Conservation (phyloP, 2,797 vertebrate genomes). For the Apodemus agrarius region DNA sequence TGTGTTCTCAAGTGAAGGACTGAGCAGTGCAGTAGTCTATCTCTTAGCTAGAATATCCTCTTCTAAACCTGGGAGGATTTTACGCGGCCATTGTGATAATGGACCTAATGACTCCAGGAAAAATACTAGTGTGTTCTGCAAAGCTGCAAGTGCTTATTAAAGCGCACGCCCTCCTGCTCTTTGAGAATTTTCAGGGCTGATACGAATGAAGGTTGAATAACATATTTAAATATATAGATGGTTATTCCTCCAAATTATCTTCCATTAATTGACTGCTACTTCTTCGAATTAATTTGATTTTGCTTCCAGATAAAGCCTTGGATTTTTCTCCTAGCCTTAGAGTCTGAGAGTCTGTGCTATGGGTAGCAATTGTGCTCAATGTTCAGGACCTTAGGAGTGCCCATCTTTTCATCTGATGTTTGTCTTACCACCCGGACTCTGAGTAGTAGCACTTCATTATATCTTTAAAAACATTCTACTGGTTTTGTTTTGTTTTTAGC, state of each 20-base stretch:
- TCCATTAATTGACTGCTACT: slow-evolving; percentile 3
- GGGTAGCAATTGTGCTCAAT: not conserved
- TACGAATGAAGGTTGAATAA: slow-evolving; percentile 1
- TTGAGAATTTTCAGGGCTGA: not conserved
- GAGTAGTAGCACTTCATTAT: not conserved
- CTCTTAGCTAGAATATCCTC: not conserved
- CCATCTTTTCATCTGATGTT: not conserved
- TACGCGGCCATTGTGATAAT: not conserved
- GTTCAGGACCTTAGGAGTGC: not conserved
- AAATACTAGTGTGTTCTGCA: not conserved
- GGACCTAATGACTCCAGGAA: not conserved
- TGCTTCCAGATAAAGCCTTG: not conserved
- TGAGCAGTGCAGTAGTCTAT: not conserved
- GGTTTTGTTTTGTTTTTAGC: not conserved
- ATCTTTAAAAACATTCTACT: not conserved
- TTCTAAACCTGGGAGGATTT: not conserved
- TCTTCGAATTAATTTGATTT: slow-evolving; percentile 44
- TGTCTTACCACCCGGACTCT: not conserved
- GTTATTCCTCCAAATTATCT: not conserved
- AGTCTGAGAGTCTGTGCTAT: not conserved
- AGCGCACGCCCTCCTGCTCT: not conserved
- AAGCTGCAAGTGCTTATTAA: slow-evolving; percentile 16
- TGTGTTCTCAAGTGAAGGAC: not conserved
- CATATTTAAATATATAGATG: not conserved
- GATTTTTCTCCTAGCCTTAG: not conserved